Conservation (phyloP, 2,888 invertebrate species). For the Eupithecia pulchellata region DNA sequence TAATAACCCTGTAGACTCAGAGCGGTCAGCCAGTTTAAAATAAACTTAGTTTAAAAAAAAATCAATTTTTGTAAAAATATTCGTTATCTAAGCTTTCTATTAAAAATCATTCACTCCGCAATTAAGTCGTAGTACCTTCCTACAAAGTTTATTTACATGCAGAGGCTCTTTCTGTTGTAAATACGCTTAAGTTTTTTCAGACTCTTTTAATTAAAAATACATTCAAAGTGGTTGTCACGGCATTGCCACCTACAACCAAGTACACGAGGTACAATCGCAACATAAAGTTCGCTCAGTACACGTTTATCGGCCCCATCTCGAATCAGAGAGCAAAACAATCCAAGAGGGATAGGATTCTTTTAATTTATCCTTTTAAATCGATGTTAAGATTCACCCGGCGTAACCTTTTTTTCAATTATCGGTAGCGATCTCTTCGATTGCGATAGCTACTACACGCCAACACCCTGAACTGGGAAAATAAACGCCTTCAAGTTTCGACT, state of each 20-base stretch:
- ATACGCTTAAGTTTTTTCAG: slow-evolving; percentile 34
- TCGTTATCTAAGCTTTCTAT: background rate
- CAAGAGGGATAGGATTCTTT: slow-evolving; percentile 71
- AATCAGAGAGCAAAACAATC: slow-evolving; percentile 76
- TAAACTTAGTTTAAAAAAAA: no score
- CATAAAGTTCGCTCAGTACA: slow-evolving; percentile 77
- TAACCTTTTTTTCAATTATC: slow-evolving; percentile 80
- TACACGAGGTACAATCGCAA: slow-evolving; percentile 66
- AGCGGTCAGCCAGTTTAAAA: no score
- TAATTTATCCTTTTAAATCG: slow-evolving; percentile 84
- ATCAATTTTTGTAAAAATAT: no score
- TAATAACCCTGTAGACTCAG: no score
- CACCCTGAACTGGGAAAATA: slow-evolving; percentile 51
- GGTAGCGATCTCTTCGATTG: slow-evolving; percentile 73
- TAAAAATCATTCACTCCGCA: background rate
- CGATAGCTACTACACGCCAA: slow-evolving; percentile 74
- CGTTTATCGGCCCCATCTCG: slow-evolving; percentile 74
- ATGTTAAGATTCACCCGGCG: slow-evolving; percentile 81
- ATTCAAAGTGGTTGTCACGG: slow-evolving; percentile 56
- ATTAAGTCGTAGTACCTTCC: background rate
- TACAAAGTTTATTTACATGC: background rate
- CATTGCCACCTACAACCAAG: slow-evolving; percentile 68
- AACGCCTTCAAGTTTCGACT: slow-evolving; percentile 25
- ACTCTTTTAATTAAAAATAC: slow-evolving; percentile 66
- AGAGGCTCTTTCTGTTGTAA: slow-evolving; percentile 18